phyloP scores from a whole-genome alignment of 2,888 invertebrate species.

The Congeria kusceri region DNA sequence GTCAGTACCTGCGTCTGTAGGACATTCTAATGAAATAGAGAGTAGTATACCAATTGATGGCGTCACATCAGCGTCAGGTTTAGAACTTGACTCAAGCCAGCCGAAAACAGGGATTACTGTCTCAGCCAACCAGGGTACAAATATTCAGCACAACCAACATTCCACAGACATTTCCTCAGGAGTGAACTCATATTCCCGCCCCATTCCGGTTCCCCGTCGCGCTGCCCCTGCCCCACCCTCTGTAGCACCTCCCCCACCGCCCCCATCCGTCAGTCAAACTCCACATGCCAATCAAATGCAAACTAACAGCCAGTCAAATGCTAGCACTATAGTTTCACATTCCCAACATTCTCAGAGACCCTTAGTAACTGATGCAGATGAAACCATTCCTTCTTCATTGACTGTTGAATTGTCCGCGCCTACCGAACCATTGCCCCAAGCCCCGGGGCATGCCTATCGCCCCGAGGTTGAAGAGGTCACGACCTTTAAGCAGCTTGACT shows the following conservation, averaged over 20 bases:
- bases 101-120: background rate
- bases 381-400: constrained; percentile 15
- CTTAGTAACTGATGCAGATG: background rate
- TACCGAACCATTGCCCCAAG: constrained; percentile 38
- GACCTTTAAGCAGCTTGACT: constrained; percentile 20
- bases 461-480: constrained; percentile 26
- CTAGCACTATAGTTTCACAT: constrained; percentile 10
- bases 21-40: too few species aligned
- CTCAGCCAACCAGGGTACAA: background rate
- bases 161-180: constrained; percentile 47
- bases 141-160: constrained; percentile 35
- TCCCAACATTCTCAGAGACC: constrained; percentile 5
- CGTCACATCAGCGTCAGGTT: background rate
- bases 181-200: constrained; percentile 33
- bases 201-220: constrained; percentile 56
- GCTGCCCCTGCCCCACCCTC: constrained; percentile 54
- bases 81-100: too few species aligned
- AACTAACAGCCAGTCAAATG: too few species aligned
- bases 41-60: background rate
- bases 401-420: background rate
- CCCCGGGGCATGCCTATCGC: constrained; percentile 8
- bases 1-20: background rate
- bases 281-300: background rate
- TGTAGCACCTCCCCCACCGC: constrained; percentile 61
- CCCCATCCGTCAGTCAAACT: constrained; percentile 24